Conservation (phyloP, 1,140 invertebrate genomes). For the Habropoda laboriosa region DNA sequence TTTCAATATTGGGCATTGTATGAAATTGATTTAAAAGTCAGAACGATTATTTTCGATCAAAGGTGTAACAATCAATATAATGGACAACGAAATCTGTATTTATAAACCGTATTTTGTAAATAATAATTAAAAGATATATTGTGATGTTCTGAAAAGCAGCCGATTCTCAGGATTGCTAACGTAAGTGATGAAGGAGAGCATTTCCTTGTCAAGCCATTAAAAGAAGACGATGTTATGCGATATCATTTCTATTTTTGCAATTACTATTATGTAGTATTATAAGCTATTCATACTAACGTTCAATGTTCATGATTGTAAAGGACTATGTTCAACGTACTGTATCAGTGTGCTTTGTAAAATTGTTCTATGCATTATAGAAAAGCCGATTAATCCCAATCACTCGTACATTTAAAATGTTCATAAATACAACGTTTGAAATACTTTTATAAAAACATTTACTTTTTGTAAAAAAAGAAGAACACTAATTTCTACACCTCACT, state of each 20-base stretch:
- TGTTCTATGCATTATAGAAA: not conserved
- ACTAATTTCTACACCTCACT: not conserved
- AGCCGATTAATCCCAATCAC: not conserved
- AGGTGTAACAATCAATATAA: too few relatives aligned
- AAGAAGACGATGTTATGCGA: slow-evolving; percentile 44
- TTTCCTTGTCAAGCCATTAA: too few relatives aligned
- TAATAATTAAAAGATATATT: too few relatives aligned
- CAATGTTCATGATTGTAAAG: not conserved
- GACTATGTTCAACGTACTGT: slow-evolving; percentile 7
- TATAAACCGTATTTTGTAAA: too few relatives aligned
- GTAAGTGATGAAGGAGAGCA: too few relatives aligned
- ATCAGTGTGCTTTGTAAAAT: slow-evolving; percentile 11
- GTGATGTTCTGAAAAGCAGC: too few relatives aligned
- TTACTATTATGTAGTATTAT: slow-evolving; percentile 18
- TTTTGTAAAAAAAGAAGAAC: not conserved
- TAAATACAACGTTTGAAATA: not conserved
- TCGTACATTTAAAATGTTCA: not conserved
- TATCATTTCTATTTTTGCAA: slow-evolving; percentile 30
- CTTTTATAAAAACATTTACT: slow-evolving; percentile 5
- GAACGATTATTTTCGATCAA: too few relatives aligned
- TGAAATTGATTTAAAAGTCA: too few relatives aligned
- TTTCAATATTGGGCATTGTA: too few relatives aligned
- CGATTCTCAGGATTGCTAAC: too few relatives aligned
- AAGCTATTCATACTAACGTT: slow-evolving; percentile 1
- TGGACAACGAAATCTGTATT: too few relatives aligned